Percentiles rank a stretch among this genome's conserved stretches.
Evolutionary conservation across 2,888 invertebrate species (phyloP).

Genomic region (Pterostichus niger): DNA sequence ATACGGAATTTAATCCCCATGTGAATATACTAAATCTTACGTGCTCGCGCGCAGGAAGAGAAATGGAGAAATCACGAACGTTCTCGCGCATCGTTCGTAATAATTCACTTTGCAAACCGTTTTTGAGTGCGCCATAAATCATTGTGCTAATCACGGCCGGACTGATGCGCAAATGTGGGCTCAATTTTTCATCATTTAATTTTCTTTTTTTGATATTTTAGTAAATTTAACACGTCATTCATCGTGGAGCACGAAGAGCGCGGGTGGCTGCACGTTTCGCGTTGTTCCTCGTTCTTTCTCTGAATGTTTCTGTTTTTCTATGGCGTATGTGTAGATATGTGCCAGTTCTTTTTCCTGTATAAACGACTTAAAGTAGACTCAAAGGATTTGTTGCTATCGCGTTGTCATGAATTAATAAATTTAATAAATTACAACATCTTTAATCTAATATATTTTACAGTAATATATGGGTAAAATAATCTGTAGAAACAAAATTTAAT

Average conservation of each 20-base stretch:
- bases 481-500: too few species aligned
- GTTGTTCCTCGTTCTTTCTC: background rate
- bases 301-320: background rate
- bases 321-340: conserved; percentile 1
- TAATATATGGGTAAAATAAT: too few species aligned
- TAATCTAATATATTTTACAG: too few species aligned
- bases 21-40: conserved; percentile 60
- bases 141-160: conserved; percentile 64
- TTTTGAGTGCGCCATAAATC: conserved; percentile 65
- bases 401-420: too few species aligned
- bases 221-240: conserved; percentile 67
- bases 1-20: conserved; percentile 55
- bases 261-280: conserved; percentile 1
- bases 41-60: conserved; percentile 31
- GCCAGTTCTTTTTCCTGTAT: background rate
- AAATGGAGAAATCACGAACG: conserved; percentile 64
- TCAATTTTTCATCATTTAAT: conserved; percentile 67
- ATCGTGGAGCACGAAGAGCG: conserved; percentile 16
- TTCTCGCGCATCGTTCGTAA: conserved; percentile 54
- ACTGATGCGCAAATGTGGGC: conserved; percentile 66
- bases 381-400: background rate
- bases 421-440: too few species aligned
- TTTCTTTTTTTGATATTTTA: conserved; percentile 66
- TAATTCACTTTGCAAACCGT: conserved; percentile 63
- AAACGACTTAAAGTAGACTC: background rate